A percentile compares a stretch with the other conserved stretches of the same genome.
These are phyloP conservation scores for Drosophila siamana DNA, from an alignment of 2,888 invertebrate species.

Conservation along the genomic window DNA sequence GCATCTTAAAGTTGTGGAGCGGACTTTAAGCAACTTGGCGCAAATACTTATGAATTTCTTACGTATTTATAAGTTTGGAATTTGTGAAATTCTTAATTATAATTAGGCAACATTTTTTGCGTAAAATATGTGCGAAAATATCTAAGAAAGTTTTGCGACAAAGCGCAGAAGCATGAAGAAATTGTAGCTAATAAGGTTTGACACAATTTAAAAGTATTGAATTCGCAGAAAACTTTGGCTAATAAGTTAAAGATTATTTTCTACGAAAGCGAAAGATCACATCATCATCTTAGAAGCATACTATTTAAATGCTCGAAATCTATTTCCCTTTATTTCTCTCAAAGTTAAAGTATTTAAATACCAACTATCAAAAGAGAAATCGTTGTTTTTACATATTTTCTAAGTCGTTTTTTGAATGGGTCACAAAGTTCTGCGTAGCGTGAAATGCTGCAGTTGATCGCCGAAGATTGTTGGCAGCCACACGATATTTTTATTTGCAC, in stretches of 20 bases:
- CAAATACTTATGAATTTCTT: neutral
- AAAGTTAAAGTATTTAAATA: neutral
- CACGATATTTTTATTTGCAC: slow-evolving; percentile 75
- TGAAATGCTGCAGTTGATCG: slow-evolving; percentile 60
- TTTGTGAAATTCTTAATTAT: neutral
- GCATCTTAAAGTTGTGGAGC: slow-evolving; percentile 16
- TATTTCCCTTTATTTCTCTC: too few relatives aligned
- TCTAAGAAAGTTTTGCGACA: neutral
- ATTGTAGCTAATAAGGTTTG: too few relatives aligned
- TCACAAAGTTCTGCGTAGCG: slow-evolving; percentile 65
- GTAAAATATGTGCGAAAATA: neutral
- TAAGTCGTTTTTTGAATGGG: neutral
- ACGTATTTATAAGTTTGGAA: neutral
- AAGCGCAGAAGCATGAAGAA: too few relatives aligned
- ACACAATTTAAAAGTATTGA: neutral
- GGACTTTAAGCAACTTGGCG: neutral
- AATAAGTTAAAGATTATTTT: too few relatives aligned
- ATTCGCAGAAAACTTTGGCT: neutral
- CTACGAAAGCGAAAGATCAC: too few relatives aligned
- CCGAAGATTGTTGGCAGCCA: slow-evolving; percentile 34
- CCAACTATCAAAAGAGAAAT: neutral
- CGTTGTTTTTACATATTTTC: neutral
- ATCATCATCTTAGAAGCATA: too few relatives aligned
- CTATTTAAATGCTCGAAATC: too few relatives aligned
- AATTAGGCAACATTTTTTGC: neutral